These are phyloP conservation scores for Passer domesticus DNA, from an alignment of 2,113 vertebrate species.

Conservation along the genomic window DNA sequence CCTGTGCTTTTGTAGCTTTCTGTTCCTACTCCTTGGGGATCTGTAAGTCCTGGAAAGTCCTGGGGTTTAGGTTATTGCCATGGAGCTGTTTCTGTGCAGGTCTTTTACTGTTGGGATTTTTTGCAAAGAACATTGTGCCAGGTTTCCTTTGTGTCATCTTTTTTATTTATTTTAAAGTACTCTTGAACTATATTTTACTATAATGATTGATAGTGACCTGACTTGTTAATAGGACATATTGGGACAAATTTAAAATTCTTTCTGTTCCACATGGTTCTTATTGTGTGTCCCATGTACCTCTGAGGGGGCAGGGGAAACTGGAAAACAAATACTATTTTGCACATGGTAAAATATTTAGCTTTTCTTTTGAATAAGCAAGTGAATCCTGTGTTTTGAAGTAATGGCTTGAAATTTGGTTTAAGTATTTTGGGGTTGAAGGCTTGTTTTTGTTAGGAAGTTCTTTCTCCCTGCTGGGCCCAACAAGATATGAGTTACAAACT, in stretches of 20 bases:
- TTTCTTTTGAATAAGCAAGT: neutral
- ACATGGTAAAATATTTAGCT: neutral
- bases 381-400: neutral
- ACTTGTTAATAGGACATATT: neutral
- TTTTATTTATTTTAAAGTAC: neutral
- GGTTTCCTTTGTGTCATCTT: neutral
- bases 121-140: neutral
- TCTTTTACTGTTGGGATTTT: neutral
- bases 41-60: neutral
- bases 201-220: neutral
- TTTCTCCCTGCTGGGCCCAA: neutral
- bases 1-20: neutral
- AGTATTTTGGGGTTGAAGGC: neutral
- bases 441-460: neutral
- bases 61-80: neutral
- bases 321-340: neutral
- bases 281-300: neutral
- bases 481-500: neutral
- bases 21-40: neutral
- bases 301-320: neutral
- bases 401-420: neutral
- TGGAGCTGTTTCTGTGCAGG: neutral
- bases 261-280: neutral
- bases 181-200: conserved; percentile 30
- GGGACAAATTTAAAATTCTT: neutral